Evolutionary conservation across 2,888 invertebrate genomes (phyloP).

Genomic region (Thalpophila matura): DNA sequence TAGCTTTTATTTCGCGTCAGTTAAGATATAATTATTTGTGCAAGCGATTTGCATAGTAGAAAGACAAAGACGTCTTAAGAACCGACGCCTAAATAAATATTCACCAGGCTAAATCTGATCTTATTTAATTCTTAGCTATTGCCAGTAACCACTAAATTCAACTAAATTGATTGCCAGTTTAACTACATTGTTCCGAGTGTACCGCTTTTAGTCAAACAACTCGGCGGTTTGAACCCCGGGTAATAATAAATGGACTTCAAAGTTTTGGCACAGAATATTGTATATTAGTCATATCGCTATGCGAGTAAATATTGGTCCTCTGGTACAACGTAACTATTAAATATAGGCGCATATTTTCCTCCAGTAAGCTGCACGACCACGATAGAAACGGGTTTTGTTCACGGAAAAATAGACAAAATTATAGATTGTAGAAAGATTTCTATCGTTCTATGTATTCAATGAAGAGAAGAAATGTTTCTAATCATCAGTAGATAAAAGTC

Average conservation of each 20-base stretch:
- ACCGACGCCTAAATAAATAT: too few species aligned
- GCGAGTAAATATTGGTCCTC: not conserved
- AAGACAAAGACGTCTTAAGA: too few species aligned
- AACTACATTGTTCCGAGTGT: constrained; percentile 9
- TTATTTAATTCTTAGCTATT: not conserved
- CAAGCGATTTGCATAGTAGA: too few species aligned
- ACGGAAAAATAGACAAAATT: too few species aligned
- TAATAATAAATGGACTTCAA: constrained; percentile 23
- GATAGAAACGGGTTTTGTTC: too few species aligned
- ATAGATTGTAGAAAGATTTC: too few species aligned
- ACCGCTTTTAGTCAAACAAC: constrained; percentile 12
- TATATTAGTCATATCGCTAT: constrained; percentile 4
- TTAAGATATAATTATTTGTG: too few species aligned
- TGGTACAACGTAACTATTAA: not conserved
- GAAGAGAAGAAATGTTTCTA: too few species aligned
- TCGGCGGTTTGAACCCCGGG: constrained; percentile 4
- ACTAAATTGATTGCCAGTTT: constrained; percentile 3
- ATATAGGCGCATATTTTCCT: not conserved
- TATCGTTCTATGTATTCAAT: too few species aligned
- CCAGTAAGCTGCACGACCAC: too few species aligned
- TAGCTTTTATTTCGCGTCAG: too few species aligned
- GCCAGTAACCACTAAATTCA: constrained; percentile 4
- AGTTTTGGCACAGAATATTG: not conserved
- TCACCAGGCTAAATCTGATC: not conserved
- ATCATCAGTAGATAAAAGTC: too few species aligned